A percentile compares a stretch with the other conserved stretches of the same genome.
Evolutionary conservation across 2,797 vertebrate genomes (phyloP).

Genomic region (Lepilemur ruficaudatus): DNA sequence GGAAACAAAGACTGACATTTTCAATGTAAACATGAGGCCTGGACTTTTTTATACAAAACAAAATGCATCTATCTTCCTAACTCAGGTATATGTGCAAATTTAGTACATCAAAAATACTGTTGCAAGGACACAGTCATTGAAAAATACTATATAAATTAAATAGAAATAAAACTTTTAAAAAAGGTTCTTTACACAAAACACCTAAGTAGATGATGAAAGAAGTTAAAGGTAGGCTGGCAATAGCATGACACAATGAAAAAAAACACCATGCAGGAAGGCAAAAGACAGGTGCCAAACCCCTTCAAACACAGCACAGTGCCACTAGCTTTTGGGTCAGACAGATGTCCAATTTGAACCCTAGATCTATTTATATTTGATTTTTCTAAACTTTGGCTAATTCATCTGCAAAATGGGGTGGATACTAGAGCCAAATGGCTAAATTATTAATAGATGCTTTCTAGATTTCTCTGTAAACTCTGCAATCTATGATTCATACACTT

Average conservation of each 20-base stretch:
- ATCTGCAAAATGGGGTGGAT: neutral
- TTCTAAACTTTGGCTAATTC: neutral
- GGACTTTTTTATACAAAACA: neutral
- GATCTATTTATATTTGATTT: neutral
- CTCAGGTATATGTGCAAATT: neutral
- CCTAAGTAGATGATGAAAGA: neutral
- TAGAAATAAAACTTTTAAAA: neutral
- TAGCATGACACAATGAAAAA: neutral
- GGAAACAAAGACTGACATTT: constrained; percentile 66
- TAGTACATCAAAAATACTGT: neutral
- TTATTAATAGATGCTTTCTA: neutral
- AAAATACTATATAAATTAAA: neutral
- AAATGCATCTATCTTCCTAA: neutral
- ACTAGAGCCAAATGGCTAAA: neutral
- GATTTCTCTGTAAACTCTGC: neutral
- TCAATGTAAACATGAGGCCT: constrained; percentile 2
- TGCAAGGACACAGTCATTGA: neutral
- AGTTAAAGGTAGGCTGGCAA: constrained; percentile 10
- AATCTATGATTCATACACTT: neutral
- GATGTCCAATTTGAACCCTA: neutral
- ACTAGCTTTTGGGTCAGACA: neutral
- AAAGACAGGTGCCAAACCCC: neutral
- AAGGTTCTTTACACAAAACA: neutral
- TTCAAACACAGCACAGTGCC: neutral
- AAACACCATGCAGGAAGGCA: neutral